Conservation (phyloP, 2,797 vertebrate genomes). For the Manis pentadactyla region DNA sequence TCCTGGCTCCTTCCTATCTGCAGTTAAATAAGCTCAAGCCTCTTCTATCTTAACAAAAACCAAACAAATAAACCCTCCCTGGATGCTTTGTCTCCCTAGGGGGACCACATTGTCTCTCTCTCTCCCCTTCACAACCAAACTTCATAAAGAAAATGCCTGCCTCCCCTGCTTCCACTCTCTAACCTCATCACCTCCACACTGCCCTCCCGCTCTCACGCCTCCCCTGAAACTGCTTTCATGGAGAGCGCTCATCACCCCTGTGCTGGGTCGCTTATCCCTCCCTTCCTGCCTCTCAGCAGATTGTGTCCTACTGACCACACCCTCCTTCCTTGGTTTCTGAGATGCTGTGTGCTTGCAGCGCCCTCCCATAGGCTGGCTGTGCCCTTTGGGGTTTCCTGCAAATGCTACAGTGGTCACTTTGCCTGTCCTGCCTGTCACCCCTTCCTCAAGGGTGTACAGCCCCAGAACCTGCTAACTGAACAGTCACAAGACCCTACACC, state of each 20-base stretch:
- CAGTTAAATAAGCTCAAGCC: neutral
- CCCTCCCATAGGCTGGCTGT: neutral
- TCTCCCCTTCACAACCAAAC: neutral
- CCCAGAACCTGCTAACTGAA: neutral
- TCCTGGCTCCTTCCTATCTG: neutral
- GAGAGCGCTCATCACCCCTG: neutral
- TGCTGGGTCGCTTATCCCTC: too few relatives aligned
- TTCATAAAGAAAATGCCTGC: neutral
- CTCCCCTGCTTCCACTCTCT: neutral
- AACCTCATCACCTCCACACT: neutral
- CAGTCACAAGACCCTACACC: neutral
- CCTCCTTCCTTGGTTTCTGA: neutral
- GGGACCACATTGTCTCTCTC: neutral
- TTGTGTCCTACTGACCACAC: neutral
- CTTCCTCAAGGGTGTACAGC: neutral
- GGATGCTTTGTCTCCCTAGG: neutral
- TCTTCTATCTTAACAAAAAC: neutral
- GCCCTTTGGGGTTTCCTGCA: neutral
- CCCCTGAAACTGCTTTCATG: neutral
- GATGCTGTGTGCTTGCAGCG: rapidly evolving
- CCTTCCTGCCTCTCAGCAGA: too few relatives aligned
- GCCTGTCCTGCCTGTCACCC: neutral
- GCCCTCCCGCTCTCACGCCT: rapidly evolving
- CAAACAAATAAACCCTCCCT: neutral
- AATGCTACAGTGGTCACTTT: neutral